Base-by-base conservation (phyloP, 2,113 vertebrate genomes). In the Vidua chalybeata region DNA sequence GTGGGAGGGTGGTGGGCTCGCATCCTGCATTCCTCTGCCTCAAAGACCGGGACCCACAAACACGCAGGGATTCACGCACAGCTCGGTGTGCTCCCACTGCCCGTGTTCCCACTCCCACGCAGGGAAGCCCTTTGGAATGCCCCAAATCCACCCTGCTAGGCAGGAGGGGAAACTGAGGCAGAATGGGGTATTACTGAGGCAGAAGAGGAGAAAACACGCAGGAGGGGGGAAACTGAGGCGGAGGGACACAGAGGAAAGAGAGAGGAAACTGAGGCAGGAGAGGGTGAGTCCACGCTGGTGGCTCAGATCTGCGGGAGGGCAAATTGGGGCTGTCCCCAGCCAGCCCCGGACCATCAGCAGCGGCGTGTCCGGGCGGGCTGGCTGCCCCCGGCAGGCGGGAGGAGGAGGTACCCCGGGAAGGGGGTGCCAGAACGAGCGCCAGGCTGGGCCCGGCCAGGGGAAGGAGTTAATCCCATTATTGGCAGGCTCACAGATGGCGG, bases 391-490 rank as follows among this genome's bases (percentile, higher is more conserved):
- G 69, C 10, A 2, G 89, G 67, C 2, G 4, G 61, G 39, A 51
- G 33, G 79, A n/a, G 67, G 51, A 59, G 26, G 59, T 37, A 9
- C 24, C 76, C 56, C n/a, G 11, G 41, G 7, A 7, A 81, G 37
- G 79, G 82, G 73, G 45, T 86, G 72, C 79, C 83, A 59, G 76
- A 59, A 69, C 39, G 37, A 9, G 76, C 27, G 4, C 5, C 51
- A 66, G 64, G 81, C 81, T 78, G 19, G 1, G 69, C 58, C 88
- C 1, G 22, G 80, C 68, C 76, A 7, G 93, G 87, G 76, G 91
- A 93, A 94, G 76, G 96, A 95, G 93, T 95, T 95, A 96, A 96
- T 94, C 96, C 94, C 96, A 89, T 95, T 94, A 94, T 66, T 95
- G 96, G 91, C 93, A 81, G 78, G 93, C 92, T 96, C 93, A 81